Conservation (phyloP, 1,140 invertebrate species). For the Drosophila tsacasi region DNA sequence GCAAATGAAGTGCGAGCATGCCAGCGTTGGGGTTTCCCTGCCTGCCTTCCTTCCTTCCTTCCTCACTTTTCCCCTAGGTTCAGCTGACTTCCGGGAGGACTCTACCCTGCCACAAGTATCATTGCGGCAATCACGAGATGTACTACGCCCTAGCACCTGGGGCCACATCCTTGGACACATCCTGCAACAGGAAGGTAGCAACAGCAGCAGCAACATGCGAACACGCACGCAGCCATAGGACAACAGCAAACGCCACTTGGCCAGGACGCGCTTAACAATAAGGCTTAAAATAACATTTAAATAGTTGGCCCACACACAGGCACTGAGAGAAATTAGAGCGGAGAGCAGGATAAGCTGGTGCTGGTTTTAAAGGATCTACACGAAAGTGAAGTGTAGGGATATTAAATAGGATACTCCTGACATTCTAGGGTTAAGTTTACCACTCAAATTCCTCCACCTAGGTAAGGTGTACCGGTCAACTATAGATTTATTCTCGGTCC, state of each 20-base stretch:
- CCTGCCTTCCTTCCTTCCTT: background rate
- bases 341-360: background rate
- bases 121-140: constrained; percentile 57
- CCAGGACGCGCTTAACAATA: constrained; percentile 24
- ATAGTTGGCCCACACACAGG: constrained; percentile 48
- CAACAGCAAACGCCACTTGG: constrained; percentile 16
- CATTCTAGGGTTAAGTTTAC: background rate
- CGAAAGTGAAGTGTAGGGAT: background rate
- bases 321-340: background rate
- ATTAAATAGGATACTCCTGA: background rate
- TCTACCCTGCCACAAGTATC: constrained; percentile 51
- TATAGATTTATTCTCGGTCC: background rate
- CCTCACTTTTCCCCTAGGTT: background rate
- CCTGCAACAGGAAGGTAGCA: constrained; percentile 70
- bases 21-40: background rate
- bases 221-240: constrained; percentile 27
- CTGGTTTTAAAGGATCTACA: background rate
- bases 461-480: background rate
- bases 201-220: constrained; percentile 42
- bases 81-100: constrained; percentile 3
- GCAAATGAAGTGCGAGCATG: constrained; percentile 68
- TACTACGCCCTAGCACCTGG: constrained; percentile 1
- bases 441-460: too few species aligned
- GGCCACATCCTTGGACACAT: constrained; percentile 69
- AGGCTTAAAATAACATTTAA: constrained; percentile 67